Conservation (phyloP, 2,113 vertebrate genomes). For the Pelmatolapia mariae region DNA sequence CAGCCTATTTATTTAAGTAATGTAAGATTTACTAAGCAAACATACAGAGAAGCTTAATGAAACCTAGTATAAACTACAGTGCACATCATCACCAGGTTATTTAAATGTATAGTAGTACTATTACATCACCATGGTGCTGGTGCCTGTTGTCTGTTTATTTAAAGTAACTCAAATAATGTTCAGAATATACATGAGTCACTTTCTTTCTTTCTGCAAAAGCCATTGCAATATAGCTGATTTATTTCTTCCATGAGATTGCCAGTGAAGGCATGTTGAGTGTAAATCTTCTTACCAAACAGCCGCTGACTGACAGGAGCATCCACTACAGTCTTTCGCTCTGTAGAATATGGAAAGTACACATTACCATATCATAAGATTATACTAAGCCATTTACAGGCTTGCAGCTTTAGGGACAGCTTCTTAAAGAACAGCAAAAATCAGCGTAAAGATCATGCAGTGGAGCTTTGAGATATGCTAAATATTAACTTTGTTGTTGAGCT, state of each 20-base stretch:
- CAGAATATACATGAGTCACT: not conserved
- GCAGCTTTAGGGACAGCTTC: not conserved
- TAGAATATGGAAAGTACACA: slow-evolving; percentile 9
- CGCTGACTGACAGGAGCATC: not conserved
- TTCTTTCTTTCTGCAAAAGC: not conserved
- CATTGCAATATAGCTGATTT: not conserved
- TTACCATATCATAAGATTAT: slow-evolving; percentile 47
- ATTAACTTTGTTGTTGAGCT: not conserved
- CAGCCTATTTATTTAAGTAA: not conserved
- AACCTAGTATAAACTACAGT: not conserved
- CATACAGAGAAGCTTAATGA: not conserved
- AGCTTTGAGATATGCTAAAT: not conserved
- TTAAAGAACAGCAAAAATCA: slow-evolving; percentile 7
- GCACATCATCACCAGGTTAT: not conserved
- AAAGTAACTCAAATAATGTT: not conserved
- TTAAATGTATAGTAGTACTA: not conserved
- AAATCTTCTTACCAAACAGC: not conserved
- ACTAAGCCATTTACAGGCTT: slow-evolving; percentile 31
- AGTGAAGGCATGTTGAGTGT: not conserved
- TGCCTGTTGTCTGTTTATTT: not conserved
- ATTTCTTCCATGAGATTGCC: not conserved
- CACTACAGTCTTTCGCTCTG: not conserved
- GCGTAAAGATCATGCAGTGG: slow-evolving; percentile 12
- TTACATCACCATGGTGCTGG: not conserved
- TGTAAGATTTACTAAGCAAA: not conserved